A percentile compares a stretch with the other conserved stretches of the same genome.
Conservation (phyloP, 2,797 vertebrate genomes). For the Tiaroga cobitis region DNA sequence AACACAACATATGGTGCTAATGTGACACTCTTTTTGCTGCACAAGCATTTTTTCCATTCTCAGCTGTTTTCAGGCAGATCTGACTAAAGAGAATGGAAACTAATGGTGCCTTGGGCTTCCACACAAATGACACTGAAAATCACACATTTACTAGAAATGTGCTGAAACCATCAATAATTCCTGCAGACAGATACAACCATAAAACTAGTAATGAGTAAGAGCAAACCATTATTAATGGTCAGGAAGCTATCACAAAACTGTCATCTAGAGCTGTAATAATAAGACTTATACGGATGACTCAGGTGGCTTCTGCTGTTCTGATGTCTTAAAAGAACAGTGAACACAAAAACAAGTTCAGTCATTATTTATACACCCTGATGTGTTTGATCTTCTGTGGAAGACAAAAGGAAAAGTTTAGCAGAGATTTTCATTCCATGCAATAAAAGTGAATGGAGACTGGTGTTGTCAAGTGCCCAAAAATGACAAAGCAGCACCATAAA, state of each 20-base stretch:
- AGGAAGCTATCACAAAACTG: background rate
- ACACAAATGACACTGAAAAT: slow-evolving; percentile 6
- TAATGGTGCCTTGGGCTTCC: slow-evolving; percentile 1
- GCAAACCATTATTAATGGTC: background rate
- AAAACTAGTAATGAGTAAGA: slow-evolving; percentile 17
- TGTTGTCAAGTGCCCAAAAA: slow-evolving; percentile 1
- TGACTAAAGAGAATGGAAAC: slow-evolving; percentile 24
- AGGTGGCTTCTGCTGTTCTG: background rate
- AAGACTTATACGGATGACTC: background rate
- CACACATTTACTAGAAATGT: background rate
- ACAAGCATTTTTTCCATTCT: slow-evolving; percentile 30
- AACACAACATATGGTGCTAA: slow-evolving; percentile 29
- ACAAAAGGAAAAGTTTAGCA: background rate
- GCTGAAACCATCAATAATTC: background rate
- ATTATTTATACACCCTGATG: background rate
- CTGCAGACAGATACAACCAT: background rate
- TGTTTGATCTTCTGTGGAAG: background rate
- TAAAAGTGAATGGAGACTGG: background rate
- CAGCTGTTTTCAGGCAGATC: slow-evolving; percentile 33
- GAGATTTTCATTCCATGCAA: background rate
- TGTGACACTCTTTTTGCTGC: background rate
- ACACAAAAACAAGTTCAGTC: background rate
- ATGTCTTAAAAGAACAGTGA: background rate
- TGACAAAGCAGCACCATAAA: slow-evolving; percentile 2
- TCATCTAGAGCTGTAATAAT: background rate